Conservation (phyloP, 1,140 invertebrate species). For the Triops longicaudatus region DNA sequence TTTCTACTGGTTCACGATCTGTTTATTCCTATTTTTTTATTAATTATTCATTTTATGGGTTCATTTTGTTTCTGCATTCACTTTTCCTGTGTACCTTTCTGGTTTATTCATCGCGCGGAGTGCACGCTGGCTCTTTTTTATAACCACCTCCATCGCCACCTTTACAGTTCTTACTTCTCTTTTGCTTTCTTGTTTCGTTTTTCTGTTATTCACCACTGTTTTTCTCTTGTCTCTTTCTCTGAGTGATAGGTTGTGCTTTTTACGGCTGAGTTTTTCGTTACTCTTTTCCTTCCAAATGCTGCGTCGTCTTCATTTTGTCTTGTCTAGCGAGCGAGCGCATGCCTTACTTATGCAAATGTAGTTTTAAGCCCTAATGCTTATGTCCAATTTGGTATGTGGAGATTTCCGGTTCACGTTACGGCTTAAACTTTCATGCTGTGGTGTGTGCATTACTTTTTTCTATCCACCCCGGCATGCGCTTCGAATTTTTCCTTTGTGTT, state of each 20-base stretch:
- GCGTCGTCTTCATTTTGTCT: constrained; percentile 13
- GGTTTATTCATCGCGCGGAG: constrained; percentile 30
- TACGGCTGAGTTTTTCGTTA: constrained; percentile 20
- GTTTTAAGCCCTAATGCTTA: background rate
- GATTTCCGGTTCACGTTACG: background rate
- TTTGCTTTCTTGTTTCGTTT: constrained; percentile 19
- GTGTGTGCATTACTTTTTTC: constrained; percentile 21
- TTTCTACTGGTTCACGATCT: background rate
- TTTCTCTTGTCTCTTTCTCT: constrained; percentile 15
- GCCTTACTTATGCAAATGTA: constrained; percentile 17
- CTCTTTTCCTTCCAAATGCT: constrained; percentile 18
- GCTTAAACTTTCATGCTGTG: background rate
- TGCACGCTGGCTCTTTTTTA: constrained; percentile 29
- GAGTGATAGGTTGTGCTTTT: constrained; percentile 23
- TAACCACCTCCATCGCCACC: background rate
- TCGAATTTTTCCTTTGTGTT: constrained; percentile 17
- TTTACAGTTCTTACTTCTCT: constrained; percentile 18
- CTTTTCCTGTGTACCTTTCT: constrained; percentile 29
- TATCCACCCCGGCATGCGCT: background rate
- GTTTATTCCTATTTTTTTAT: background rate
- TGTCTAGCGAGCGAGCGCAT: constrained; percentile 12
- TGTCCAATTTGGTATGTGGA: constrained; percentile 3
- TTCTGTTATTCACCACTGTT: constrained; percentile 19
- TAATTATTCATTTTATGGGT: background rate
- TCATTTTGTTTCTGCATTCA: constrained; percentile 19